These are phyloP conservation scores for Caenorhabditis virilis DNA, from an alignment of 2,888 invertebrate genomes.

Conservation along the genomic window DNA sequence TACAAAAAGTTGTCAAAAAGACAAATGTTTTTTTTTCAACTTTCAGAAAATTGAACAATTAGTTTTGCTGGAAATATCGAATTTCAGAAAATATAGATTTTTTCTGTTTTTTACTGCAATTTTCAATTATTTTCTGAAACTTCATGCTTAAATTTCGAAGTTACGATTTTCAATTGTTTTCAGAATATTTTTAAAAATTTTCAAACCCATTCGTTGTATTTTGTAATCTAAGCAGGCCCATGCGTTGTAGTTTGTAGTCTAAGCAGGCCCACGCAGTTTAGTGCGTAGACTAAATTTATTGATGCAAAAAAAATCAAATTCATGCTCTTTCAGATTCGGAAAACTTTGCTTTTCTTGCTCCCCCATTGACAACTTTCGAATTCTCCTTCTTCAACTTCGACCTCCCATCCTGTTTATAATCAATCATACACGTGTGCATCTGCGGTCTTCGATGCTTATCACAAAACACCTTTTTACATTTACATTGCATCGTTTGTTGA, in stretches of 20 bases:
- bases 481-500: constrained; percentile 50
- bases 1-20: too few relatives aligned
- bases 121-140: too few relatives aligned
- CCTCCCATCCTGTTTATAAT: constrained; percentile 53
- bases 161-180: background rate
- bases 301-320: background rate
- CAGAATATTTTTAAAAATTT: constrained; percentile 3
- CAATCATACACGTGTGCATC: constrained; percentile 49
- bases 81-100: too few relatives aligned
- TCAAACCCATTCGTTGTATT: background rate
- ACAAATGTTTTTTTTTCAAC: too few relatives aligned
- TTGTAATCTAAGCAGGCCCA: too few relatives aligned
- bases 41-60: too few relatives aligned
- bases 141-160: background rate
- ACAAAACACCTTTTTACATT: constrained; percentile 47
- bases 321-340: background rate
- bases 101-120: too few relatives aligned
- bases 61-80: too few relatives aligned
- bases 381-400: constrained; percentile 45
- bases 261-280: too few relatives aligned
- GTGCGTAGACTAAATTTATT: too few relatives aligned
- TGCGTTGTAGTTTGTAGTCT: too few relatives aligned
- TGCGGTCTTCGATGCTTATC: constrained; percentile 45
- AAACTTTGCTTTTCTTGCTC: constrained; percentile 30
- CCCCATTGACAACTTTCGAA: constrained; percentile 33